These are phyloP conservation scores for Narcine bancroftii DNA, from an alignment of 2,113 vertebrate genomes.

Conservation along the genomic window DNA sequence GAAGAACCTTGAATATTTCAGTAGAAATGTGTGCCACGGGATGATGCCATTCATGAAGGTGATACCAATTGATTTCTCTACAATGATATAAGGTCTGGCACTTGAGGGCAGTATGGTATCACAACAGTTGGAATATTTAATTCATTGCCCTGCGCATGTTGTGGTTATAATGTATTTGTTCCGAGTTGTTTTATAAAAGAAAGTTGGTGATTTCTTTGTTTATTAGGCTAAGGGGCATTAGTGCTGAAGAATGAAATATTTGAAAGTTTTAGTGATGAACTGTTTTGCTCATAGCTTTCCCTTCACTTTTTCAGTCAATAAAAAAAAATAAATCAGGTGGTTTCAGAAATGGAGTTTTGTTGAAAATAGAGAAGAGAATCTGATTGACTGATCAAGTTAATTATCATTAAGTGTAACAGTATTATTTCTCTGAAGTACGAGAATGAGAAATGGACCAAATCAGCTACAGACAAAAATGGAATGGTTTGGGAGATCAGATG, in stretches of 20 bases:
- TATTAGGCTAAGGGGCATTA: background rate
- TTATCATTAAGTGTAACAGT: background rate
- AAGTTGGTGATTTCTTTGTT: background rate
- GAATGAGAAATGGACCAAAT: background rate
- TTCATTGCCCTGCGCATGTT: background rate
- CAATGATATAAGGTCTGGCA: slow-evolving; percentile 26
- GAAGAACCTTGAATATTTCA: no score
- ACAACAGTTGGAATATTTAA: background rate
- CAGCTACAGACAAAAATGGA: no score
- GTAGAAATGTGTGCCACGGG: background rate
- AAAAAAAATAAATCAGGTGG: background rate
- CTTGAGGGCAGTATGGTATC: slow-evolving; percentile 22
- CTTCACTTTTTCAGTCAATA: background rate
- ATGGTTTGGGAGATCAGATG: background rate
- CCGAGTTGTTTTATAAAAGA: background rate
- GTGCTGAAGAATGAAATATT: background rate
- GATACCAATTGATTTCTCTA: background rate
- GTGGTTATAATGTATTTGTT: background rate
- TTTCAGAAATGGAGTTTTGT: background rate
- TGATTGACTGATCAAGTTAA: background rate
- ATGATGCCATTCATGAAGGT: background rate
- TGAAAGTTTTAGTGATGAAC: background rate
- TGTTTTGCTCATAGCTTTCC: background rate
- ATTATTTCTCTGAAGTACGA: background rate
- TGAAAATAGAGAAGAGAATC: background rate